Conservation (phyloP, 1,140 invertebrate species). For the Pogonomyrmex barbatus region DNA sequence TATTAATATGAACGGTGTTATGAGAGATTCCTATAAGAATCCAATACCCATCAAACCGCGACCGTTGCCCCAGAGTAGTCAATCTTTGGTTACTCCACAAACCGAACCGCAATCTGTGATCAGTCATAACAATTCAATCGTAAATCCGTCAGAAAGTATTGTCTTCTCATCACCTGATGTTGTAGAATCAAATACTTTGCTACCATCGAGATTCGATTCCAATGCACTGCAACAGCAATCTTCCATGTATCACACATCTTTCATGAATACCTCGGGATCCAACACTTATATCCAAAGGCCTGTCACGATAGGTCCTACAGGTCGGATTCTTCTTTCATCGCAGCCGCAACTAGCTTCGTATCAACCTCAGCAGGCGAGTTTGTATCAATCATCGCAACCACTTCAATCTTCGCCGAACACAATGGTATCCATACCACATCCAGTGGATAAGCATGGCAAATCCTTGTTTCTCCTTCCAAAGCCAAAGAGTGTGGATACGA, state of each 20-base stretch:
- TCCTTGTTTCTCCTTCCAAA: slow-evolving; percentile 68
- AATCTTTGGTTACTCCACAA: slow-evolving; percentile 18
- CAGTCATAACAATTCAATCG: slow-evolving; percentile 69
- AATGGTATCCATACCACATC: slow-evolving; percentile 80
- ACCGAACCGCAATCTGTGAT: slow-evolving; percentile 48
- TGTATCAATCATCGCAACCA: slow-evolving; percentile 24
- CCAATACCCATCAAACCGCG: slow-evolving; percentile 33
- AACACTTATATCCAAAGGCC: slow-evolving; percentile 7
- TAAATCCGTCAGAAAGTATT: slow-evolving; percentile 66
- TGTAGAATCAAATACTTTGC: background rate
- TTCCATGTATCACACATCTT: background rate
- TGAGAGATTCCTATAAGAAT: background rate
- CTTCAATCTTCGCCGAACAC: slow-evolving; percentile 57
- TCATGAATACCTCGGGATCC: slow-evolving; percentile 36
- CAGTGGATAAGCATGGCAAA: slow-evolving; percentile 47
- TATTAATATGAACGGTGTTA: slow-evolving; percentile 5
- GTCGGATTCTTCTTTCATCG: background rate
- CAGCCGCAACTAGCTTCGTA: background rate
- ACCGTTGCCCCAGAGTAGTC: background rate
- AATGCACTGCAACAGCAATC: slow-evolving; percentile 17
- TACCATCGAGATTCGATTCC: slow-evolving; percentile 33
- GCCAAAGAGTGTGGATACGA: background rate
- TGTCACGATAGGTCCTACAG: background rate
- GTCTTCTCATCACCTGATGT: background rate
- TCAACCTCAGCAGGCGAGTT: background rate